Base-by-base conservation (phyloP, 2,113 vertebrate species). In the Cynopterus brachyotis region DNA sequence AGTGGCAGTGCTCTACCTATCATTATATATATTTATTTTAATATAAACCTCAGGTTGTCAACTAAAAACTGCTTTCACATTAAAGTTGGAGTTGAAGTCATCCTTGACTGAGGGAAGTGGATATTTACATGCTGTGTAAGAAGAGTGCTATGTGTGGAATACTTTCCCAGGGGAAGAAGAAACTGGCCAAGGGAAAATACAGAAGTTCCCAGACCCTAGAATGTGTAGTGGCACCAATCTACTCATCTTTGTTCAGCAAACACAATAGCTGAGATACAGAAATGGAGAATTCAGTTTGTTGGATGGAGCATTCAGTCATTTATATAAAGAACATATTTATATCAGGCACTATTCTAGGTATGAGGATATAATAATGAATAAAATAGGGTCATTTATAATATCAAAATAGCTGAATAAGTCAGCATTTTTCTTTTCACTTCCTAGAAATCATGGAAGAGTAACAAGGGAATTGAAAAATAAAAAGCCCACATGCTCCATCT, bases 381-480 rank as follows among this genome's bases (percentile, higher is more conserved):
- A 79, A 83, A 32, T 59, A 79, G 16, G 42, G 64, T 73, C 40
- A 88, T 73, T 80, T 75, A 32, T 1, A 35, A 79, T 67, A 84
- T 28, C 4, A 80, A 62, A 91, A 73, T 75, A 26, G 26, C 35
- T 87, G 35, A 12, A n/a, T 42, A 64, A 69, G n/a, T 88, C 26
- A 55, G 42, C 22, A 82, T 88, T 93, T 85, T 84, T 42, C 15
- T 45, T 92, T 93, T 89, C 20, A 28, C 50, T 89, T 95, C 30
- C 67, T 91, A 47, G 53, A 96, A 89, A 84, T 86, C 64, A 72
- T 66, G 35, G n/a, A 66, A 94, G 55, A 80, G 4, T 11, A 78
- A 64, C 26, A 82, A 72, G 47, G 30, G 28, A 30, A 87, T 84
- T 50, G 13, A 57, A 53, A 69, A 60, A 60, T 10, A 28, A 60